Evolutionary conservation across 2,113 vertebrate genomes (phyloP), one percentile per base, ranked within the genome.

Genomic region (Machaerirhynchus nigripectus): DNA sequence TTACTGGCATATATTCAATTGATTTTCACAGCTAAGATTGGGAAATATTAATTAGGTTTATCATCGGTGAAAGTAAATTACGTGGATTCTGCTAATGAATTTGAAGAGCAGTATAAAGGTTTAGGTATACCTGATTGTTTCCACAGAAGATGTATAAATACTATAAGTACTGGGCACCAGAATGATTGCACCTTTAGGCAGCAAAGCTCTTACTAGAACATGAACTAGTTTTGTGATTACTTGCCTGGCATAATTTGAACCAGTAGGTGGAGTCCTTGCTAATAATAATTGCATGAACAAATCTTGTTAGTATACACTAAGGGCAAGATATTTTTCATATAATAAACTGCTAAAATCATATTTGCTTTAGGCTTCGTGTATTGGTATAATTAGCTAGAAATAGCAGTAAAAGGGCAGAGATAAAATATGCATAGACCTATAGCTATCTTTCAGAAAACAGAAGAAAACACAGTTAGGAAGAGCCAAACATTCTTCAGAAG

Each of bases 191-290:
- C 12, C 61, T 88, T 90, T 30, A 81, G 79, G 84, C 91, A 95
- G 39, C 55, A 87, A 95, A 84, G 71, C 86, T 87, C 79, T 88
- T 91, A 76, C 75, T 70, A 47, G 44, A 80, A 64, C 46, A 4
- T 60, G 52, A 96, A 89, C 87, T 50, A 9, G 13, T 86, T 93
- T 90, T 91, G 71, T 53, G 8, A 90, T 69, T 75, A 77, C 97
- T 97, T 98, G 98, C 87, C 97, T 97, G 96, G 80, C 76, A 88
- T 89, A 93, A 84, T 87, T 91, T 94, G 74, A 97, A 96, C 98
- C 98, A 99, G 98, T 98, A 99, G 98, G 98, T 98, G 98, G 98
- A 98, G 98, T 97, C 96, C 98, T 99, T 99, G 98, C 96, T 98
- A 98, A 98, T 98, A 97, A 96, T 98, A 98, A 98, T 97, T 97